Evolutionary conservation across 2,888 invertebrate species (phyloP).

Genomic region (Embidobia sp.): DNA sequence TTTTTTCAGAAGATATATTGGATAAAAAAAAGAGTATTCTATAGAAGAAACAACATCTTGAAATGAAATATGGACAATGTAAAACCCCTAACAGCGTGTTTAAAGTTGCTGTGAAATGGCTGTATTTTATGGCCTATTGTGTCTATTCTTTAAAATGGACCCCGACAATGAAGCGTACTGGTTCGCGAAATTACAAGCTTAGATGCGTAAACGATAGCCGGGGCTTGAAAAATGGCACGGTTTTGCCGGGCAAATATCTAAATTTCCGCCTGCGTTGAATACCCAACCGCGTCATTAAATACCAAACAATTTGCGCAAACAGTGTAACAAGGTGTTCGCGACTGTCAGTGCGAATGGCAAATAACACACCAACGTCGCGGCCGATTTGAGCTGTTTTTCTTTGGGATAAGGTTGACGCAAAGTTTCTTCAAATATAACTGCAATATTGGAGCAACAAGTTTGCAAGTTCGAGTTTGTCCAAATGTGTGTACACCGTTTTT

Average conservation of each 20-base stretch:
- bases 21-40: too few species aligned
- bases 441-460: conserved; percentile 57
- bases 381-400: conserved; percentile 39
- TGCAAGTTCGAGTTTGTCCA: conserved; percentile 12
- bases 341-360: conserved; percentile 31
- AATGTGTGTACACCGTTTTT: conserved; percentile 37
- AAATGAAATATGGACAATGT: too few species aligned
- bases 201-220: not conserved
- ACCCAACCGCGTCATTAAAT: conserved; percentile 20
- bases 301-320: conserved; percentile 25
- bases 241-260: conserved; percentile 14
- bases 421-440: conserved; percentile 52
- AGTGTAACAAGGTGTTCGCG: conserved; percentile 34
- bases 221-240: conserved; percentile 17
- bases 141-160: too few species aligned
- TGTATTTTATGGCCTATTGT: too few species aligned
- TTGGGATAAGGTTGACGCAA: conserved; percentile 20
- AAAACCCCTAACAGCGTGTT: too few species aligned
- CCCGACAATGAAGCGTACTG: too few species aligned
- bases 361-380: conserved; percentile 35
- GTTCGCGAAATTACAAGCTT: conserved; percentile 1
- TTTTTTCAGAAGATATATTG: too few species aligned
- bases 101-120: too few species aligned
- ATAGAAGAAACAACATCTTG: too few species aligned
- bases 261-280: conserved; percentile 11